phyloP scores from a whole-genome alignment of 2,888 invertebrate species.

The Drosophila colorata region DNA sequence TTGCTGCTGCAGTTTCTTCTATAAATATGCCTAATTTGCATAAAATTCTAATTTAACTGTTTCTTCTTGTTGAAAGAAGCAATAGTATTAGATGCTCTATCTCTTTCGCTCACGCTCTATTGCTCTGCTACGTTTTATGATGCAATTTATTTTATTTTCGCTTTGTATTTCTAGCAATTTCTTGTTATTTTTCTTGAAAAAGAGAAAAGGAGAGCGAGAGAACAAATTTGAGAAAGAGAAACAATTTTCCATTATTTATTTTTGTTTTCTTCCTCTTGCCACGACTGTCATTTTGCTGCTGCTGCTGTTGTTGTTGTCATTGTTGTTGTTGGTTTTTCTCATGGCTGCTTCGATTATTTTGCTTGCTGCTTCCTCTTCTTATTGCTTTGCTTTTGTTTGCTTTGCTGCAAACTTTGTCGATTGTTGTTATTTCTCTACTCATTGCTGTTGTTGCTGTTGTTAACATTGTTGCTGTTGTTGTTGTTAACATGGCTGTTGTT shows the following conservation, averaged over 20 bases:
- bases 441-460: constrained; percentile 30
- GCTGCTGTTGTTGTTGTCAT: constrained; percentile 25
- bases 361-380: constrained; percentile 45
- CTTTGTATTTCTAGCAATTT: constrained; percentile 73
- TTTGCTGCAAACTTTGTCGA: constrained; percentile 54
- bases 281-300: constrained; percentile 55
- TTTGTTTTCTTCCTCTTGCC: constrained; percentile 54
- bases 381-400: constrained; percentile 60
- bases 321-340: constrained; percentile 58
- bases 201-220: constrained; percentile 25
- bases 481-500: constrained; percentile 25
- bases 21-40: constrained; percentile 77
- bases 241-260: constrained; percentile 81
- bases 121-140: constrained; percentile 60
- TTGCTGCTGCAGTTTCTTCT: constrained; percentile 32
- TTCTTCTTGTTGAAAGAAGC: constrained; percentile 30
- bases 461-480: constrained; percentile 23
- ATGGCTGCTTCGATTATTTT: constrained; percentile 61
- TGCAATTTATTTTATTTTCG: constrained; percentile 80
- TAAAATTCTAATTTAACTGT: constrained; percentile 83
- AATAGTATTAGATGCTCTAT: constrained; percentile 31
- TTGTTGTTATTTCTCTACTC: constrained; percentile 50
- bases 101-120: constrained; percentile 17
- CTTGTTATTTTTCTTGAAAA: constrained; percentile 69
- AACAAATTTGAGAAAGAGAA: constrained; percentile 56